phyloP scores from a whole-genome alignment of 30 jellyfish, hydroid and myxozoan genomes.

The Cassiopea andromeda region DNA sequence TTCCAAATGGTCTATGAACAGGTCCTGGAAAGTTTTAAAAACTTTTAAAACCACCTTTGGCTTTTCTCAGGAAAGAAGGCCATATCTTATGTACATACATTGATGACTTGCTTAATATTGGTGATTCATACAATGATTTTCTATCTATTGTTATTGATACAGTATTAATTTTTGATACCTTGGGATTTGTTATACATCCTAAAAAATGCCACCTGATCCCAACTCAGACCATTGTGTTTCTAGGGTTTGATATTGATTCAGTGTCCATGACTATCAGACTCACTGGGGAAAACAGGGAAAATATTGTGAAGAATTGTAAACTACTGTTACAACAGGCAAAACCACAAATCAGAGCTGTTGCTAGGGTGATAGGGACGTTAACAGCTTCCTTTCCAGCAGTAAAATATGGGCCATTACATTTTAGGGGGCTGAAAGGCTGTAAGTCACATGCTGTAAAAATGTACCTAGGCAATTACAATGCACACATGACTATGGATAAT shows the following conservation, averaged over 20 bases:
- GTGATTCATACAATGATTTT: slow-evolving; percentile 6
- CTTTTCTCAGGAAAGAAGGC: slow-evolving; percentile 23
- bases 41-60: not conserved
- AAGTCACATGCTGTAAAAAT: slow-evolving; percentile 10
- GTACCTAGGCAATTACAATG: slow-evolving; percentile 11
- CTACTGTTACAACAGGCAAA: not conserved
- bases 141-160: not conserved
- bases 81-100: slow-evolving; percentile 41
- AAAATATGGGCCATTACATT: slow-evolving; percentile 41
- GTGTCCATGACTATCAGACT: slow-evolving; percentile 30
- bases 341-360: slow-evolving; percentile 38
- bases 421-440: slow-evolving; percentile 24
- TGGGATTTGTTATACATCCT: not conserved
- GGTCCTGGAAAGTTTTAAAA: slow-evolving; percentile 19
- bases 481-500: not conserved
- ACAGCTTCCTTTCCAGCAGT: slow-evolving; percentile 53
- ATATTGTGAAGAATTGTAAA: slow-evolving; percentile 9
- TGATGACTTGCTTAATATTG: slow-evolving; percentile 47
- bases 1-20: not conserved
- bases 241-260: slow-evolving; percentile 8
- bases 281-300: slow-evolving; percentile 10
- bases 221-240: not conserved
- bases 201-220: not conserved
- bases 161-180: not conserved
- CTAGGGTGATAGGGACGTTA: slow-evolving; percentile 35